Evolutionary conservation across 2,113 vertebrate species (phyloP), one percentile per base, ranked within the genome.

Genomic region (Alethe diademata): DNA sequence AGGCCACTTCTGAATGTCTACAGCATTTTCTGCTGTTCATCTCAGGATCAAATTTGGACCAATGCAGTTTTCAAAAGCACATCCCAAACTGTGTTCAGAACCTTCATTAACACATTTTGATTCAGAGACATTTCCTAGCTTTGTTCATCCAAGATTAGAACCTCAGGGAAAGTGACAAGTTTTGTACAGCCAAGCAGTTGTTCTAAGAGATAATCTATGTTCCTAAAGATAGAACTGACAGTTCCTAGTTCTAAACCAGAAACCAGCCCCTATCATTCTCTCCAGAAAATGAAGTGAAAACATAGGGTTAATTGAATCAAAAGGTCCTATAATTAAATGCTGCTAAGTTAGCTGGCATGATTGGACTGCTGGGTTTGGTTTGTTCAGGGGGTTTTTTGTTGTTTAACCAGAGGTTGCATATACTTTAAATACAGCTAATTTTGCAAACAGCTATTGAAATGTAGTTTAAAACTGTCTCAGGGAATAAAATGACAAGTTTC

Each of bases 271-370:
- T 56, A 62, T 31, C 36, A 28, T 74, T 73, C 56, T 53, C 67
- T 90, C 35, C 36, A 91, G 65, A 90, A 93, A 80, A 89, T 54
- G n/a, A 94, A 95, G 62, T 66, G 29, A 89, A 94, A 90, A 61
- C 6, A 50, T 3, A 43, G 25, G 28, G 28, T 64, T 95, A 78
- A 86, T 56, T 88, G 26, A 96, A 95, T 95, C 94, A 95, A 83
- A 89, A 92, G 26, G 6, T 31, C 28, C 67, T 66, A 29, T 60
- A 93, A 96, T 90, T 83, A 95, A 93, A 80, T 82, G 78, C 56
- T 79, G 58, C 42, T 47, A 71, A 80, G 47, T 83, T 78, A 83
- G 36, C 35, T 71, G 48, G 74, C n/a, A 40, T 28, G 51, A 90
- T 1, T 51, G 15, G 40, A 80, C 40, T 73, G 16, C 38, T 36